Evolutionary conservation across 1,140 invertebrate genomes (phyloP).

Genomic region (Heterodera carotae): DNA sequence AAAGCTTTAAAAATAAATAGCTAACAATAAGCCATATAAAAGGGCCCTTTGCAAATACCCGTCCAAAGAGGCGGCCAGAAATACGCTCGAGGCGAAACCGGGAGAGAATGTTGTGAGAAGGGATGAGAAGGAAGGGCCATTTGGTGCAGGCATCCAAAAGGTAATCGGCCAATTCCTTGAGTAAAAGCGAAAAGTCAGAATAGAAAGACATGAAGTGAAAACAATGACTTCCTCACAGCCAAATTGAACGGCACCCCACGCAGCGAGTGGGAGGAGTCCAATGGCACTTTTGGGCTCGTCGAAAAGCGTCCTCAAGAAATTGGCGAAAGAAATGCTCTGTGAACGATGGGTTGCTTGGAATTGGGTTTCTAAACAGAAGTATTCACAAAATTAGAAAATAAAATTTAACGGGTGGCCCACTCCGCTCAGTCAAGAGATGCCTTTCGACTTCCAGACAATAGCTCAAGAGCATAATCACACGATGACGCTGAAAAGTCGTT

Average conservation of each 20-base stretch:
- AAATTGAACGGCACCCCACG: slow-evolving; percentile 21
- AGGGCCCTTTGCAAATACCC: too few relatives aligned
- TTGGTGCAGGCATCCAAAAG: background rate
- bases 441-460: slow-evolving; percentile 26
- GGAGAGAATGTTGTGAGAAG: slow-evolving; percentile 6
- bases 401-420: background rate
- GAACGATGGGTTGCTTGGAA: background rate
- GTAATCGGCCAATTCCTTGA: slow-evolving; percentile 20
- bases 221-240: slow-evolving; percentile 13
- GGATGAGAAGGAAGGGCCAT: slow-evolving; percentile 6
- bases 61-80: slow-evolving; percentile 14
- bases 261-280: slow-evolving; percentile 22
- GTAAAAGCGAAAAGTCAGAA: background rate
- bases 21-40: background rate
- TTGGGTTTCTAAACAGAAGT: background rate
- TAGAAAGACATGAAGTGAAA: background rate
- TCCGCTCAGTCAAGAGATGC: background rate
- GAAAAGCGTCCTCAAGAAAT: slow-evolving; percentile 13
- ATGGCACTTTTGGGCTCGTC: slow-evolving; percentile 21
- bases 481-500: slow-evolving; percentile 7
- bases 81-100: slow-evolving; percentile 10
- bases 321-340: background rate
- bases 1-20: background rate
- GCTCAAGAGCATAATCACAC: slow-evolving; percentile 13
- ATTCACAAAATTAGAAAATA: background rate